phyloP scores from a whole-genome alignment of 2,888 invertebrate species.

The Elegia similella region DNA sequence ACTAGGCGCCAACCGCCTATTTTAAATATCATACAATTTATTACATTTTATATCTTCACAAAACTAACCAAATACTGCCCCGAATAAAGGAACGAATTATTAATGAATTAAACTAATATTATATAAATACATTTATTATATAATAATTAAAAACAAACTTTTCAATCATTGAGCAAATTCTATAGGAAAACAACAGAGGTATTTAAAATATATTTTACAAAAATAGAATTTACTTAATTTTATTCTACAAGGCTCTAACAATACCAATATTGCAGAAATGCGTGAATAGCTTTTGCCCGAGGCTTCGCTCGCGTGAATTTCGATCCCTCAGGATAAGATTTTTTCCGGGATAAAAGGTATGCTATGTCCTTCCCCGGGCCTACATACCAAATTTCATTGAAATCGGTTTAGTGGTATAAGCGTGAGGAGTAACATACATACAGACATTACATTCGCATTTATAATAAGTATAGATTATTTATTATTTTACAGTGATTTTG shows the following conservation, averaged over 20 bases:
- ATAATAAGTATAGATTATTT: neutral
- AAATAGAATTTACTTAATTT: neutral
- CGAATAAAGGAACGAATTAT: neutral
- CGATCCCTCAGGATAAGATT: too few relatives aligned
- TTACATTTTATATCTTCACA: slow-evolving; percentile 9
- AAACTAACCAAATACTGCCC: neutral
- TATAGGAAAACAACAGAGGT: neutral
- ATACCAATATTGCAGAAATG: too few relatives aligned
- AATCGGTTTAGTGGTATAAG: too few relatives aligned
- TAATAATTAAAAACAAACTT: neutral
- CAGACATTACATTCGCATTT: too few relatives aligned
- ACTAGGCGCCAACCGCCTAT: slow-evolving; percentile 21
- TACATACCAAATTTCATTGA: too few relatives aligned
- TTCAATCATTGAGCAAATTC: neutral
- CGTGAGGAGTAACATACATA: too few relatives aligned
- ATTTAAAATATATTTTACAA: neutral
- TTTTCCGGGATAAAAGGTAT: too few relatives aligned
- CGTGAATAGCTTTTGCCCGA: too few relatives aligned
- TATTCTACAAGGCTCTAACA: neutral
- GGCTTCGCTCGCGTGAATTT: too few relatives aligned
- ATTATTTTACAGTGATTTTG: neutral
- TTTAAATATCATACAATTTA: slow-evolving; percentile 15
- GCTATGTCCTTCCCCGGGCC: too few relatives aligned
- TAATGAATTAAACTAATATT: neutral
- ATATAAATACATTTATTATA: neutral